These are phyloP conservation scores for Kryptopterus vitreolus DNA, from an alignment of 2,797 vertebrate genomes.

Conservation along the genomic window DNA sequence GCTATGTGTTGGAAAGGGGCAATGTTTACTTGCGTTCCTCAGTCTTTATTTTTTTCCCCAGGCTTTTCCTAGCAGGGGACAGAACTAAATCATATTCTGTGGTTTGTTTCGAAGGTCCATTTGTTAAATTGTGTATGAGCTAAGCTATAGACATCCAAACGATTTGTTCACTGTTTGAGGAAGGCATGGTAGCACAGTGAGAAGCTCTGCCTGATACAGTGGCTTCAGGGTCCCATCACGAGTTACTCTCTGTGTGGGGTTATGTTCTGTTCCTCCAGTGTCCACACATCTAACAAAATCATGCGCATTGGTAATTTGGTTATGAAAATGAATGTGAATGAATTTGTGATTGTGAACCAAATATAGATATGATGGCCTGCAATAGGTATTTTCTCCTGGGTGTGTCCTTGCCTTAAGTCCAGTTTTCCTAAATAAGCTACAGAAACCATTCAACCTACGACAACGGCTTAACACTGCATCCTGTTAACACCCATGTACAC, in stretches of 20 bases:
- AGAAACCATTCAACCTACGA: background rate
- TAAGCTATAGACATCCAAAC: background rate
- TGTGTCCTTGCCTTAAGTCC: no score
- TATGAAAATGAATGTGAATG: background rate
- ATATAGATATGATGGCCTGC: background rate
- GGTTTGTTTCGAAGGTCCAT: background rate
- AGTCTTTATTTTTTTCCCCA: background rate
- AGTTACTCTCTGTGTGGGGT: background rate
- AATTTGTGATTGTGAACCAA: background rate
- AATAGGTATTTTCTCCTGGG: background rate
- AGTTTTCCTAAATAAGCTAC: background rate
- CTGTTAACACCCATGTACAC: background rate
- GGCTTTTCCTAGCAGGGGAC: slow-evolving; percentile 8
- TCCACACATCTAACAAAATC: background rate
- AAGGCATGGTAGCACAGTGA: background rate
- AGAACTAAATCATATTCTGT: slow-evolving; percentile 7
- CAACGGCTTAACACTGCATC: background rate
- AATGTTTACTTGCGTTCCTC: slow-evolving; percentile 3
- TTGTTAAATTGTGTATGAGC: background rate
- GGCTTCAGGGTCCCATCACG: background rate
- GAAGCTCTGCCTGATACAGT: background rate
- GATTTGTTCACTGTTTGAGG: background rate
- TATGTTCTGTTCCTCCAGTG: background rate
- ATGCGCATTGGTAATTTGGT: background rate
- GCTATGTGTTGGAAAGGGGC: slow-evolving; percentile 5